phyloP scores from a whole-genome alignment of 2,797 vertebrate species.

The Acanthurus tractus region DNA sequence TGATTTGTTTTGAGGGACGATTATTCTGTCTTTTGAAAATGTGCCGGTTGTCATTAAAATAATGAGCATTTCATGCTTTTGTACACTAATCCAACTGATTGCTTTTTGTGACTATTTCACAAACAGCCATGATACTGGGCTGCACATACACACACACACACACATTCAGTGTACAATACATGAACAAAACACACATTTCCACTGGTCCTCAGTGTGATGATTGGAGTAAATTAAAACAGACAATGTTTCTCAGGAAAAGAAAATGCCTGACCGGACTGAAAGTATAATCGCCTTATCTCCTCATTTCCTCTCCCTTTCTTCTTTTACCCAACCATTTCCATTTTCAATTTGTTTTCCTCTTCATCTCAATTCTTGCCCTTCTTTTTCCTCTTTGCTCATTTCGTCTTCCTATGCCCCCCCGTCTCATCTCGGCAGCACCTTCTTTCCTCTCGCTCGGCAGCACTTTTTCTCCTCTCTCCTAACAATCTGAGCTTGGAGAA shows the following conservation, averaged over 20 bases:
- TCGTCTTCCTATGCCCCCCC: background rate
- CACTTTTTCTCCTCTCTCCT: constrained; percentile 10
- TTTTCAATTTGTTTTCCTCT: constrained; percentile 18
- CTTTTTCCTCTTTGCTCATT: background rate
- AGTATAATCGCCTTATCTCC: constrained; percentile 47
- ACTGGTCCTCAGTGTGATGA: background rate
- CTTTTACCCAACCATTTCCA: constrained; percentile 35
- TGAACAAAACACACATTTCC: background rate
- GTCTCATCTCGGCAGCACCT: constrained; percentile 6
- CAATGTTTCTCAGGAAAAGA: constrained; percentile 11
- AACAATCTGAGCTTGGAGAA: constrained; percentile 14
- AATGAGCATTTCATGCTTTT: too few species aligned
- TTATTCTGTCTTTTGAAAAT: too few species aligned
- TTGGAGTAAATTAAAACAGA: constrained; percentile 32
- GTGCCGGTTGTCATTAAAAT: too few species aligned
- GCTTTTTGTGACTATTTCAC: too few species aligned
- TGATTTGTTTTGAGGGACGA: too few species aligned
- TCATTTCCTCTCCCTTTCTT: constrained; percentile 38
- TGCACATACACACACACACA: background rate
- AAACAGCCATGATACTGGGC: too few species aligned
- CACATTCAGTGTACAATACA: background rate
- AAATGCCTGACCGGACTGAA: constrained; percentile 31
- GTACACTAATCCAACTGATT: too few species aligned
- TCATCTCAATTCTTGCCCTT: background rate
- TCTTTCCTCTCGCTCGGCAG: background rate